Conservation (phyloP, 1,140 invertebrate genomes). For the Sarcophaga peregrina region DNA sequence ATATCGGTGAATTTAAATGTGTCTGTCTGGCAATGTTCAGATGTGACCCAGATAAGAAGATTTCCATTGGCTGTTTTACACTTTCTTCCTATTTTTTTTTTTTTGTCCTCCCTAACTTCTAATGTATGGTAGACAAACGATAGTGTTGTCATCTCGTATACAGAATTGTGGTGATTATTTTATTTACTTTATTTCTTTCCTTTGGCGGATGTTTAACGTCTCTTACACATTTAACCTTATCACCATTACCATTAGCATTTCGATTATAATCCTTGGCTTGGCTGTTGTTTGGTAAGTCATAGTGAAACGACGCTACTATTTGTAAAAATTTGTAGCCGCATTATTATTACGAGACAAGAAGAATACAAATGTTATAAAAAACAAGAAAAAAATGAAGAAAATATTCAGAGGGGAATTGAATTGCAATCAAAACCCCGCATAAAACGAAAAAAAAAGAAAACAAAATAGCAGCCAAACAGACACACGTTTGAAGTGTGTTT, state of each 20-base stretch:
- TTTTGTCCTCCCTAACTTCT: background rate
- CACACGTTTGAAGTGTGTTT: background rate
- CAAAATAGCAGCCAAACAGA: background rate
- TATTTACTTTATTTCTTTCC: background rate
- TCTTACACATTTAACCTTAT: conserved; percentile 16
- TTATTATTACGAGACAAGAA: too few relatives aligned
- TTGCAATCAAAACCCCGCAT: background rate
- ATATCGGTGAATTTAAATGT: too few relatives aligned
- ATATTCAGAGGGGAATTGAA: too few relatives aligned
- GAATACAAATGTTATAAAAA: too few relatives aligned
- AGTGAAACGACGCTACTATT: background rate
- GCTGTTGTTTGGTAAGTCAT: background rate
- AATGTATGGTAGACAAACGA: background rate
- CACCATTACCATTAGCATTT: background rate
- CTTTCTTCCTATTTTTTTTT: background rate
- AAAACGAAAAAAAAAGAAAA: background rate
- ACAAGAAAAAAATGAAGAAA: too few relatives aligned
- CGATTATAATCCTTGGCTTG: background rate
- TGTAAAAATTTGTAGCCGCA: background rate
- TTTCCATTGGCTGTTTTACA: background rate
- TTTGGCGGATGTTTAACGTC: background rate
- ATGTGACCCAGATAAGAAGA: conserved; percentile 6
- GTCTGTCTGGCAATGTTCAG: background rate
- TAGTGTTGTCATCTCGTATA: background rate
- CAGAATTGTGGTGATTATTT: background rate